Percentiles rank a stretch among this genome's conserved stretches.
These are phyloP conservation scores for Muntiacus reevesi DNA, from an alignment of 2,113 vertebrate genomes.

Conservation along the genomic window DNA sequence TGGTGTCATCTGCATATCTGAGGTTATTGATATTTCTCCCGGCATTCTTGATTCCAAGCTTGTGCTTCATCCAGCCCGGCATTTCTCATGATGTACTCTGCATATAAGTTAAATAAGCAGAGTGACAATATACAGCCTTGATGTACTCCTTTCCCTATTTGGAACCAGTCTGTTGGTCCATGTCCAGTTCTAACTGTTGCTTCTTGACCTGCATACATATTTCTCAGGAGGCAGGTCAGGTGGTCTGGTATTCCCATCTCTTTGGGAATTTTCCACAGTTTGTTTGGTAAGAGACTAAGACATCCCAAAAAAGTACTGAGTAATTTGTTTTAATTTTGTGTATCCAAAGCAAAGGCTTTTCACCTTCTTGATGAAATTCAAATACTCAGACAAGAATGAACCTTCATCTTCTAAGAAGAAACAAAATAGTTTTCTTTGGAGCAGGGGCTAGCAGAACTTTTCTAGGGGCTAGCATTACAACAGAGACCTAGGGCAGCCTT, in stretches of 20 bases:
- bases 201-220: neutral
- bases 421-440: neutral
- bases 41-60: neutral
- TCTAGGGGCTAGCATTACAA: neutral
- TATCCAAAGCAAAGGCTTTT: neutral
- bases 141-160: neutral
- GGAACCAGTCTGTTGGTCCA: neutral
- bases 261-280: neutral
- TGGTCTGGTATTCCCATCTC: neutral
- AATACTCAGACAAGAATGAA: neutral
- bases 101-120: neutral
- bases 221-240: neutral
- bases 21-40: neutral
- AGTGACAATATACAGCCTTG: neutral
- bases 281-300: neutral
- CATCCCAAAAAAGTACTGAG: neutral
- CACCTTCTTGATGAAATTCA: neutral
- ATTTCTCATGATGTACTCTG: neutral
- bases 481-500: neutral
- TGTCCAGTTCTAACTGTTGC: neutral
- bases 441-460: conserved; percentile 13
- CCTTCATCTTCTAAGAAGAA: conserved; percentile 22
- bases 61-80: neutral
- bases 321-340: neutral
- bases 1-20: neutral